phyloP scores from a whole-genome alignment of 2,888 invertebrate species.

The Ditula angustiorana region DNA sequence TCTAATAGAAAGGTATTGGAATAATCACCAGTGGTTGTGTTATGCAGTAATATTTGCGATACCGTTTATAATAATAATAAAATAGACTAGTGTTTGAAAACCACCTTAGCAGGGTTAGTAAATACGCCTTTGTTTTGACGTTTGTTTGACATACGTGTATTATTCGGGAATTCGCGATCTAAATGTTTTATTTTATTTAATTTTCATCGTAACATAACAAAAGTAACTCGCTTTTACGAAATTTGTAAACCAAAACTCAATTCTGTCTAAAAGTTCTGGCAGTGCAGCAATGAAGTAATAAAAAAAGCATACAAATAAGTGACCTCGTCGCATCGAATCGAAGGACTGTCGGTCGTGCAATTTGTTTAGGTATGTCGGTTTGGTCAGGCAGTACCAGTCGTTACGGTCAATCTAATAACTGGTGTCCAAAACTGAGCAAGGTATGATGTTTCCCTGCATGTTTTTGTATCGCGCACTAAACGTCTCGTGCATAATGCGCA shows the following conservation, averaged over 20 bases:
- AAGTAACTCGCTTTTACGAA: background rate
- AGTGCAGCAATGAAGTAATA: constrained; percentile 41
- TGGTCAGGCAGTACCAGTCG: constrained; percentile 88
- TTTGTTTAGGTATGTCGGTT: constrained; percentile 88
- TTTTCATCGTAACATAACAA: background rate
- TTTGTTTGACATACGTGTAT: constrained; percentile 29
- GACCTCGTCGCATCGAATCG: constrained; percentile 74
- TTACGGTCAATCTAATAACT: constrained; percentile 74
- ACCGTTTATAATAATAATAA: too few species aligned
- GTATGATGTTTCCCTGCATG: constrained; percentile 59
- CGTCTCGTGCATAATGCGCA: constrained; percentile 24
- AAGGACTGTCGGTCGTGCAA: constrained; percentile 75
- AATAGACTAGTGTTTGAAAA: background rate
- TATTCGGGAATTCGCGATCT: constrained; percentile 1
- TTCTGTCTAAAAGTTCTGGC: background rate
- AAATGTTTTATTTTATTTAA: constrained; percentile 20
- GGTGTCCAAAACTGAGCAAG: constrained; percentile 81
- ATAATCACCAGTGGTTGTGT: too few species aligned
- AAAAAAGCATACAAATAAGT: constrained; percentile 48
- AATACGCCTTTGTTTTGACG: constrained; percentile 7
- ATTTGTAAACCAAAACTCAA: background rate
- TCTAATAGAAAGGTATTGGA: too few species aligned
- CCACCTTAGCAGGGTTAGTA: too few species aligned
- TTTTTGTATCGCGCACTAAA: constrained; percentile 27
- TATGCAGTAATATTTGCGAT: too few species aligned